These are phyloP conservation scores for Synaphobranchus kaupii DNA, from an alignment of 2,797 vertebrate species.

Conservation along the genomic window DNA sequence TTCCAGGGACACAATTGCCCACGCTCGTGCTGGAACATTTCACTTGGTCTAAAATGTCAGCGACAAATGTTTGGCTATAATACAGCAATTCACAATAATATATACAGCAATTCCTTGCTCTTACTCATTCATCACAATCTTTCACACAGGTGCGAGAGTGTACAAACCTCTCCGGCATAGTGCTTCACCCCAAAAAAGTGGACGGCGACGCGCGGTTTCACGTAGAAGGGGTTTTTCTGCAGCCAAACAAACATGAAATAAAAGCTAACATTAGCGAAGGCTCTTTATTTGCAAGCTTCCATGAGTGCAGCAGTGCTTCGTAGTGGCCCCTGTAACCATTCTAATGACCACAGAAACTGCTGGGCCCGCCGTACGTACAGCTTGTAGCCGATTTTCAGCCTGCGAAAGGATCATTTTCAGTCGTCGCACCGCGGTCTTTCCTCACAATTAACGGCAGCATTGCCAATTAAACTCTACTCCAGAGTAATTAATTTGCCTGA, in stretches of 20 bases:
- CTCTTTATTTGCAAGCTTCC: not conserved
- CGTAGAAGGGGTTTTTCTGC: conserved; percentile 93
- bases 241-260: conserved; percentile 39
- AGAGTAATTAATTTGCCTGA: not conserved
- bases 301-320: not conserved
- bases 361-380: not conserved
- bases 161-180: conserved; percentile 92
- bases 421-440: not conserved
- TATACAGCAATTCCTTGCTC: not conserved
- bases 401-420: not conserved
- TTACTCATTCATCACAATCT: not conserved
- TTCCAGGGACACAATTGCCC: not conserved
- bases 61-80: not conserved
- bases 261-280: conserved; percentile 32
- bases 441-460: not conserved
- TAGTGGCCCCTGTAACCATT: not conserved
- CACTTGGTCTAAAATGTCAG: not conserved
- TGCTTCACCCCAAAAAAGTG: conserved; percentile 94
- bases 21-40: not conserved
- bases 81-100: not conserved
- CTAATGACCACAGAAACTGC: not conserved
- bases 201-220: conserved; percentile 91
- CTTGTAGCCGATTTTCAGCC: not conserved
- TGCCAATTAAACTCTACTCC: not conserved
- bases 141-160: not conserved